These are phyloP conservation scores for Astreopora myriophthalma DNA, from an alignment of 64 coral and sea anemone species.

Conservation along the genomic window DNA sequence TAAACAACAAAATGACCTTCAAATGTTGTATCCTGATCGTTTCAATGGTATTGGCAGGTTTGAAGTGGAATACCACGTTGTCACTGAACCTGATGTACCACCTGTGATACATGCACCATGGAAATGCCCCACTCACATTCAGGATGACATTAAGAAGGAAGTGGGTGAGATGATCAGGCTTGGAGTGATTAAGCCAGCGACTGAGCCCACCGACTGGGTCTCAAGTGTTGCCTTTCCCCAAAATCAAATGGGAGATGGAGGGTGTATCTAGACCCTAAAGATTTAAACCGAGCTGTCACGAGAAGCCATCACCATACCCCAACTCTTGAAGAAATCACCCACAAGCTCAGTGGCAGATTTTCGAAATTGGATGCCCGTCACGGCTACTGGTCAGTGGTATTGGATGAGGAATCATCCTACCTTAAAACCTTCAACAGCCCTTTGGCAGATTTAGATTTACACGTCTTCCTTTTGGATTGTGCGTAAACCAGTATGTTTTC, in stretches of 20 bases:
- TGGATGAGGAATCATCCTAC: background rate
- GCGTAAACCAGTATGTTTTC: constrained; percentile 17
- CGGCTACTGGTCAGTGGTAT: constrained; percentile 27
- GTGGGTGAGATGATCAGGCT: constrained; percentile 2
- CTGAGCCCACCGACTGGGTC: constrained; percentile 23
- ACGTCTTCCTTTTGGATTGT: constrained; percentile 23
- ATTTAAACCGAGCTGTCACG: constrained; percentile 7
- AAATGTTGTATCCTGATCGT: background rate
- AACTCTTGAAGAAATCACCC: constrained; percentile 32
- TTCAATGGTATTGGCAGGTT: background rate
- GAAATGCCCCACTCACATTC: background rate
- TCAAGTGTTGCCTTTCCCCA: background rate
- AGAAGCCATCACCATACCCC: constrained; percentile 26
- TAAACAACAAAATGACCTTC: background rate
- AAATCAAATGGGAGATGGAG: constrained; percentile 2
- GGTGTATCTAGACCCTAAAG: constrained; percentile 13
- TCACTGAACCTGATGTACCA: background rate
- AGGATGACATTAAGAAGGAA: background rate
- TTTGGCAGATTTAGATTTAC: constrained; percentile 29
- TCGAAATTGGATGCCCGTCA: constrained; percentile 33
- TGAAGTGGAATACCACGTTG: constrained; percentile 15
- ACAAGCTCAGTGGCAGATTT: constrained; percentile 6
- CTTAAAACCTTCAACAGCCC: constrained; percentile 46
- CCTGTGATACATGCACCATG: constrained; percentile 29
- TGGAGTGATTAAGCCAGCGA: background rate